Conservation (phyloP, 2,113 vertebrate genomes). For the Rhea pennata region DNA sequence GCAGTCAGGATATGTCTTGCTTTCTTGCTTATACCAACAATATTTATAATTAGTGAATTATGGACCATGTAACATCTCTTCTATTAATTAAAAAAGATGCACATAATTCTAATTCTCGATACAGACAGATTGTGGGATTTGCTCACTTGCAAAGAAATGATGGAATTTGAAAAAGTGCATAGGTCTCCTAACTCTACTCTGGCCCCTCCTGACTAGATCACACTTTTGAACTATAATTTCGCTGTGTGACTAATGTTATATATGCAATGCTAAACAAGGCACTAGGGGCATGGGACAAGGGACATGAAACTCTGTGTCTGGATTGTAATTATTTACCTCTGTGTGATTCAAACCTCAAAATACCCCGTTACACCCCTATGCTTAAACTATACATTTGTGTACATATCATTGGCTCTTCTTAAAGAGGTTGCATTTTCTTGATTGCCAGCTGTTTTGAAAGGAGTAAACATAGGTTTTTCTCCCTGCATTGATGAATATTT, state of each 20-base stretch:
- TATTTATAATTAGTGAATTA: neutral
- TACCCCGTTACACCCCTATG: neutral
- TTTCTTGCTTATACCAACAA: neutral
- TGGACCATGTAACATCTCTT: neutral
- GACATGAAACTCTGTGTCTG: neutral
- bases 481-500: neutral
- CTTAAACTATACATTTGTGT: neutral
- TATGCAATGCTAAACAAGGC: neutral
- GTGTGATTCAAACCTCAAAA: neutral
- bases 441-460: neutral
- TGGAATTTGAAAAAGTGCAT: neutral
- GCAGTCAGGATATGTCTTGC: neutral
- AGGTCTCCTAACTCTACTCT: neutral
- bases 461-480: neutral
- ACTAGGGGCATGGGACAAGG: neutral
- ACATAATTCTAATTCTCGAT: neutral
- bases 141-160: neutral
- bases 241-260: neutral
- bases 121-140: neutral
- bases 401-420: neutral
- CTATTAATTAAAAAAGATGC: neutral
- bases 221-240: neutral
- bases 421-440: neutral
- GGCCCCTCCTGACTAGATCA: neutral
- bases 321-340: neutral